Evolutionary conservation across 2,888 invertebrate genomes (phyloP).

Genomic region (Lasius fuliginosus): DNA sequence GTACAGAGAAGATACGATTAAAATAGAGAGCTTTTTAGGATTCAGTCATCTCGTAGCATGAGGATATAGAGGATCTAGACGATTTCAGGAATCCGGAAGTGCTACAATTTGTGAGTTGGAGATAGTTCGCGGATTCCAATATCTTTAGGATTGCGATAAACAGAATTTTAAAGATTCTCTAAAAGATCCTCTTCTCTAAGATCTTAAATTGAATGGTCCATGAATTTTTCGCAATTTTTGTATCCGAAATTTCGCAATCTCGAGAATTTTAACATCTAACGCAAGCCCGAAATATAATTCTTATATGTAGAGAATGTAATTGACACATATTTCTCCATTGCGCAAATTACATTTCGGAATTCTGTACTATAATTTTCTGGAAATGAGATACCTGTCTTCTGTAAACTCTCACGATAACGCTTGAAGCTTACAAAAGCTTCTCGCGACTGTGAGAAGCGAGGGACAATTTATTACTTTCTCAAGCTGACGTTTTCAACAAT

Average conservation of each 20-base stretch:
- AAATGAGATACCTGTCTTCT: slow-evolving; percentile 53
- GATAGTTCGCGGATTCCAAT: background rate
- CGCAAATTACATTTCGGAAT: slow-evolving; percentile 47
- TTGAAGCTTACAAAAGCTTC: slow-evolving; percentile 46
- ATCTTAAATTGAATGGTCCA: background rate
- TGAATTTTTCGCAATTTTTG: background rate
- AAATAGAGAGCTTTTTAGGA: slow-evolving; percentile 9
- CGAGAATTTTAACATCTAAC: background rate
- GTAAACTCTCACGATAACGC: slow-evolving; percentile 52
- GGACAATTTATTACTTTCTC: slow-evolving; percentile 50
- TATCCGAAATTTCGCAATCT: background rate
- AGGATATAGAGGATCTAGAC: background rate
- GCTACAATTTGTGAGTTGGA: slow-evolving; percentile 31
- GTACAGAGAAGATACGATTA: background rate
- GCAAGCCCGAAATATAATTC: background rate
- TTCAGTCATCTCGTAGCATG: background rate
- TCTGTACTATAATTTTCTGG: slow-evolving; percentile 36
- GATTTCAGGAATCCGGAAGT: background rate
- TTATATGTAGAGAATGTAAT: slow-evolving; percentile 10
- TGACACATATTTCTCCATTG: slow-evolving; percentile 26
- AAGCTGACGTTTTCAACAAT: slow-evolving; percentile 56
- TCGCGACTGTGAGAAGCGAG: slow-evolving; percentile 34
- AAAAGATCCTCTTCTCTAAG: background rate
- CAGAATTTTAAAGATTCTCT: background rate
- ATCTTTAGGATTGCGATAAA: background rate